These are phyloP conservation scores for Noturus placidus DNA, from an alignment of 2,113 vertebrate species.

Conservation along the genomic window DNA sequence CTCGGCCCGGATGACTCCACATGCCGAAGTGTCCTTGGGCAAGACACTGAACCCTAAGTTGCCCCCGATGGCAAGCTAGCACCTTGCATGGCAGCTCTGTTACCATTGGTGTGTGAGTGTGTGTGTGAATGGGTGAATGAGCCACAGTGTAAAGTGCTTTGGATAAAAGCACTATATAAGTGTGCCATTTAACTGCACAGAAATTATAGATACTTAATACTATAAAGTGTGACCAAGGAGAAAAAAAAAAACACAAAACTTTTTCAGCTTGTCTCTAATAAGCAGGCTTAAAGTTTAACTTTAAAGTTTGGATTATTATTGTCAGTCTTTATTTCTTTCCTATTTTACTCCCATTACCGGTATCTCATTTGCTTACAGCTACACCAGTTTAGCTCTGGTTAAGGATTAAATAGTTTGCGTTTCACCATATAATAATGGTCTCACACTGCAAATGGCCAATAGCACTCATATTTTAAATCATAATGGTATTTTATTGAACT, in stretches of 20 bases:
- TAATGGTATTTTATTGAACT: constrained; percentile 36
- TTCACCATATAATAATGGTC: neutral
- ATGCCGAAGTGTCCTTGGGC: too few relatives aligned
- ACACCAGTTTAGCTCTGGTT: constrained; percentile 31
- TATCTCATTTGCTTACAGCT: neutral
- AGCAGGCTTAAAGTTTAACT: neutral
- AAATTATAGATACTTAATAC: constrained; percentile 28
- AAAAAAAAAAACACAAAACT: neutral
- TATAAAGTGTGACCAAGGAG: neutral
- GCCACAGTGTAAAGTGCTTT: too few relatives aligned
- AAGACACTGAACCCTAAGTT: too few relatives aligned
- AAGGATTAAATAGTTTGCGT: constrained; percentile 2
- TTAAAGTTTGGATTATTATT: constrained; percentile 4
- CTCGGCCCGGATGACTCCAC: too few relatives aligned
- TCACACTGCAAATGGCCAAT: constrained; percentile 22
- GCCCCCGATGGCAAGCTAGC: too few relatives aligned
- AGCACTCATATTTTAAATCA: constrained; percentile 27
- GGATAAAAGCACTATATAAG: too few relatives aligned
- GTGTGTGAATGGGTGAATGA: too few relatives aligned
- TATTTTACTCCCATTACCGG: constrained; percentile 4
- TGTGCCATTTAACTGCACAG: too few relatives aligned
- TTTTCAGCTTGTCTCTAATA: neutral
- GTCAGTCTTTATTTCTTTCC: neutral
- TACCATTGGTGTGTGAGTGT: too few relatives aligned
- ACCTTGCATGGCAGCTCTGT: too few relatives aligned